A percentile compares a stretch with the other conserved stretches of the same genome.
These are phyloP conservation scores for Myxocyprinus asiaticus DNA, from an alignment of 2,113 vertebrate species.

Conservation along the genomic window DNA sequence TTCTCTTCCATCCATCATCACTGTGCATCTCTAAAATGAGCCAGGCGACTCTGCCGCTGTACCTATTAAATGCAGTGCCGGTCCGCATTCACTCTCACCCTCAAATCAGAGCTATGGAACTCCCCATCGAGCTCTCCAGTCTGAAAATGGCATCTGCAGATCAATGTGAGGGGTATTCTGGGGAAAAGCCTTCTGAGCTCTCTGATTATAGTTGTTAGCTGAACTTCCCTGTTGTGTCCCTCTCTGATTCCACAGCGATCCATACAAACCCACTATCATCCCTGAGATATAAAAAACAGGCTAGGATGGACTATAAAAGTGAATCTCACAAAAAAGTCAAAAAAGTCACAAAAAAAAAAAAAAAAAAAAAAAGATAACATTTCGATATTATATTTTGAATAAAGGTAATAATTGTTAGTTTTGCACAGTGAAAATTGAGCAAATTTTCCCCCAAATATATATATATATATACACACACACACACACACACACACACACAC, in stretches of 20 bases:
- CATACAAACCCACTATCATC: conserved; percentile 32
- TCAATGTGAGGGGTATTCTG: conserved; percentile 43
- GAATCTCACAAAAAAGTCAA: too few species aligned
- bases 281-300: conserved; percentile 31
- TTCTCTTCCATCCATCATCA: conserved; percentile 57
- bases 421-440: too few species aligned
- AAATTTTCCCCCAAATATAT: too few species aligned
- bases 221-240: conserved; percentile 34
- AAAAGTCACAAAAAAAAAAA: too few species aligned
- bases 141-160: conserved; percentile 23
- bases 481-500: too few species aligned
- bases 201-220: conserved; percentile 51
- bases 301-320: background rate
- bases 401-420: too few species aligned
- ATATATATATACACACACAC: too few species aligned
- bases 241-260: conserved; percentile 37
- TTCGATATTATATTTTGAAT: too few species aligned
- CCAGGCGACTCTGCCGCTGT: background rate
- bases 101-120: conserved; percentile 27
- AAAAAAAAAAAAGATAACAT: too few species aligned
- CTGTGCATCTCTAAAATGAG: conserved; percentile 27
- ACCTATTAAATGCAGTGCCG: conserved; percentile 7
- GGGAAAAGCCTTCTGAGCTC: conserved; percentile 34
- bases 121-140: conserved; percentile 23
- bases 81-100: background rate